Evolutionary conservation across 2,113 vertebrate species (phyloP).

Genomic region (Onychostruthus taczanowskii): DNA sequence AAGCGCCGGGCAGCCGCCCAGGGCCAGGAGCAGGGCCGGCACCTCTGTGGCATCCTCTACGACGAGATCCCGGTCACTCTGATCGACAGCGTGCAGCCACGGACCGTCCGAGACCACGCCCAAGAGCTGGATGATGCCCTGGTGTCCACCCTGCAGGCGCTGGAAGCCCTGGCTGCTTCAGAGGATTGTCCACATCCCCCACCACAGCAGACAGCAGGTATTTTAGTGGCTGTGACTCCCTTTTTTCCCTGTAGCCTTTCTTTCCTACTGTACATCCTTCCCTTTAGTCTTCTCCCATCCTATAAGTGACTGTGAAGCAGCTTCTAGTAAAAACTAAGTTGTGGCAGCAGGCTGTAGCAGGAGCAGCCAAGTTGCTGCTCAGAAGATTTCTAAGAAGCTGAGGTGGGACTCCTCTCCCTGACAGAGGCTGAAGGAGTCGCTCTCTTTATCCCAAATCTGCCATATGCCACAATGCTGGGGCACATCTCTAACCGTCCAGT

Average conservation of each 20-base stretch:
- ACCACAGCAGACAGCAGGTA: conserved; percentile 95
- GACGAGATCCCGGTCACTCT: conserved; percentile 93
- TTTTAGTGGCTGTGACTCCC: background rate
- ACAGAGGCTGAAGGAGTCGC: background rate
- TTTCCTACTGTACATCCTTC: background rate
- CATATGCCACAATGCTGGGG: accelerated
- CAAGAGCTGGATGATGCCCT: conserved; percentile 96
- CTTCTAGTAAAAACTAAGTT: background rate
- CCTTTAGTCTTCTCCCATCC: background rate
- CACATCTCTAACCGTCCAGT: background rate
- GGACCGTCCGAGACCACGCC: conserved; percentile 93
- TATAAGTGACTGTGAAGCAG: background rate
- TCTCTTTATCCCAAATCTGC: background rate
- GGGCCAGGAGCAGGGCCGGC: conserved; percentile 69
- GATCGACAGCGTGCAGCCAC: conserved; percentile 89
- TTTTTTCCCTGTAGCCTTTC: background rate
- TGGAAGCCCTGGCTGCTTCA: conserved; percentile 96
- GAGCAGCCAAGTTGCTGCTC: background rate
- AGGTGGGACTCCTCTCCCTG: background rate
- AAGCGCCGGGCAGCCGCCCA: conserved; percentile 79
- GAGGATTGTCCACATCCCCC: conserved; percentile 91
- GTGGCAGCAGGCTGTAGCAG: background rate
- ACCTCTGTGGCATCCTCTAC: conserved; percentile 74
- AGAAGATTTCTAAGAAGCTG: background rate
- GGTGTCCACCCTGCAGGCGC: conserved; percentile 95